These are phyloP conservation scores for Troglohyphantes excavatus DNA, from an alignment of 2,888 invertebrate species.

Conservation along the genomic window DNA sequence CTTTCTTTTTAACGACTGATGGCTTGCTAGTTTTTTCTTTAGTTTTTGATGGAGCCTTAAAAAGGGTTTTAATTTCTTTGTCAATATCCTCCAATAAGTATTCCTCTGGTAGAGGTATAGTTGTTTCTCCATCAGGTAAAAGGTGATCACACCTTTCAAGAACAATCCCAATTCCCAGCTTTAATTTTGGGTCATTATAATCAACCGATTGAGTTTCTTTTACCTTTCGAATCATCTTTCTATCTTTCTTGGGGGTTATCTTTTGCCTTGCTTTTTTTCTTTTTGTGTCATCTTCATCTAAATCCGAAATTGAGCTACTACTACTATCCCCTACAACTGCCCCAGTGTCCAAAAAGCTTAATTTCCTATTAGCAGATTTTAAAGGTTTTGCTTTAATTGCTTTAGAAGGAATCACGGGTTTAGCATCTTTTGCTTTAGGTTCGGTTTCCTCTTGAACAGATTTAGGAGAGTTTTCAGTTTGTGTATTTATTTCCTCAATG, in stretches of 20 bases:
- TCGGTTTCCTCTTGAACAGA: background rate
- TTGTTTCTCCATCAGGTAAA: conserved; percentile 38
- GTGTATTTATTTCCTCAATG: background rate
- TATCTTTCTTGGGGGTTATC: background rate
- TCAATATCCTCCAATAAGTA: conserved; percentile 34
- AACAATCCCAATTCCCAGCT: background rate
- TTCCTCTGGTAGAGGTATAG: conserved; percentile 8
- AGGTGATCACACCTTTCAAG: conserved; percentile 42
- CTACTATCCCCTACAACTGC: background rate
- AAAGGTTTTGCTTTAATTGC: background rate
- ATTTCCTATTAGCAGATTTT: background rate
- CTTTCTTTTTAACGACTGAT: background rate
- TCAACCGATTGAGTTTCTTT: background rate
- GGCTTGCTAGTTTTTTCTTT: background rate
- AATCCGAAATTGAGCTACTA: background rate
- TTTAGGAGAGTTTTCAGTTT: background rate
- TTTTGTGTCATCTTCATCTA: background rate
- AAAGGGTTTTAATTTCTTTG: conserved; percentile 18
- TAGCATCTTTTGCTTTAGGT: background rate
- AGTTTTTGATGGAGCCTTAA: background rate
- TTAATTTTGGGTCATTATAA: conserved; percentile 43
- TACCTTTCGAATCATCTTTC: background rate
- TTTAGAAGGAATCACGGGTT: background rate
- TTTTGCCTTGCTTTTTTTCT: conserved; percentile 10
- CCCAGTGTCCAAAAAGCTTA: background rate